Evolutionary conservation across 2,797 vertebrate species (phyloP).

Genomic region (Phyllotis vaccarum): DNA sequence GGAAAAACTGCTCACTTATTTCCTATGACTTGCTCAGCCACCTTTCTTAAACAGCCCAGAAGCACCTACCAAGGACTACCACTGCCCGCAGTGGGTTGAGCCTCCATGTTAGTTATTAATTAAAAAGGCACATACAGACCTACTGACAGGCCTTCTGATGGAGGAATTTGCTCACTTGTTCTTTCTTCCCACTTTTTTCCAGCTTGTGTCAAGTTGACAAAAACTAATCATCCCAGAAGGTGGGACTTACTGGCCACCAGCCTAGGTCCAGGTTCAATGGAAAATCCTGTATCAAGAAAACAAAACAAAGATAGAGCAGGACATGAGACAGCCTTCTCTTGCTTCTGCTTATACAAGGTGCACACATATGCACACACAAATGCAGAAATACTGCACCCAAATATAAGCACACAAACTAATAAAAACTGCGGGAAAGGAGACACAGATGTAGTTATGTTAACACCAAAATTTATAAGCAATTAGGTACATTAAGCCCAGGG

Average conservation of each 20-base stretch:
- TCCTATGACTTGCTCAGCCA: no score
- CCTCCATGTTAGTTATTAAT: background rate
- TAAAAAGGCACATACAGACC: background rate
- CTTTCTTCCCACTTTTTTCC: background rate
- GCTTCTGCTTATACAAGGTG: background rate
- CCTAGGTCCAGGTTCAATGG: background rate
- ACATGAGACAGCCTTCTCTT: background rate
- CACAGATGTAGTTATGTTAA: background rate
- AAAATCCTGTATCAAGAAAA: background rate
- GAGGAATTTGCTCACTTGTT: background rate
- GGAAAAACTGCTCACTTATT: background rate
- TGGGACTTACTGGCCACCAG: background rate
- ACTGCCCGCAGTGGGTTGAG: no score
- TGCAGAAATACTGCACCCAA: background rate
- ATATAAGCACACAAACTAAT: background rate
- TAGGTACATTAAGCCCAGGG: background rate
- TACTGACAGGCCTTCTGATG: background rate
- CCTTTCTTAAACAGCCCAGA: background rate
- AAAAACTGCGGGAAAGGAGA: background rate
- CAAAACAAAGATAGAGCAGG: background rate
- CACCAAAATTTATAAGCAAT: background rate
- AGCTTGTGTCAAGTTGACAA: background rate
- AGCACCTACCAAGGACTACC: background rate
- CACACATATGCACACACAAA: background rate
- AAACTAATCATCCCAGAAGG: background rate